A percentile compares a stretch with the other conserved stretches of the same genome.
phyloP scores from a whole-genome alignment of 2,888 invertebrate genomes.

The Nysson spinosus region DNA sequence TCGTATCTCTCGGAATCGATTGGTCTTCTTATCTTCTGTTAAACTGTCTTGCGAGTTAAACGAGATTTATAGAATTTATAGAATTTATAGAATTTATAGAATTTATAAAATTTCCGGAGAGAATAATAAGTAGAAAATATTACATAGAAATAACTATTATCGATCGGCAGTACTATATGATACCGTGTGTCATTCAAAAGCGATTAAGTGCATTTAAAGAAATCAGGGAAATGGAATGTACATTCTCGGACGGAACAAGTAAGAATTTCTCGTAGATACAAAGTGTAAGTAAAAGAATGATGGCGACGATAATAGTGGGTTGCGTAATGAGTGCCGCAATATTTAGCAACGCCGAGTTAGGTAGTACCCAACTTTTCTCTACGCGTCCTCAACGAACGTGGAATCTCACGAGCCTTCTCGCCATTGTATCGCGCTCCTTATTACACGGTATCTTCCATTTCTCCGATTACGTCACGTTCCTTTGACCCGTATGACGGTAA shows the following conservation, averaged over 20 bases:
- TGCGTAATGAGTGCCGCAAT: constrained; percentile 57
- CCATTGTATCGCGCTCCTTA: constrained; percentile 30
- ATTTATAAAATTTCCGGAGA: no score
- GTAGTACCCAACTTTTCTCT: constrained; percentile 39
- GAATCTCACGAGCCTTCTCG: constrained; percentile 47
- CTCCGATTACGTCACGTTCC: constrained; percentile 28
- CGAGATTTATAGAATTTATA: no score
- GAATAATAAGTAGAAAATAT: no score
- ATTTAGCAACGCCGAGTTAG: constrained; percentile 52
- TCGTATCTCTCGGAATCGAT: no score
- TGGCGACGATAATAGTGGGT: constrained; percentile 51
- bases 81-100: no score
- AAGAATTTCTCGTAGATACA: constrained; percentile 20
- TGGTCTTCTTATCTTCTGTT: no score
- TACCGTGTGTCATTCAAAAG: background rate
- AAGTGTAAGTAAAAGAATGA: constrained; percentile 49
- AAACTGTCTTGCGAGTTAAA: no score
- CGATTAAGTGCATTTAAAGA: background rate
- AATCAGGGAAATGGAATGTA: background rate
- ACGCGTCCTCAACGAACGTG: constrained; percentile 16
- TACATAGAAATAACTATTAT: no score
- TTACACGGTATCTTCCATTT: constrained; percentile 18
- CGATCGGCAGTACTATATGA: background rate
- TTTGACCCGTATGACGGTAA: no score
- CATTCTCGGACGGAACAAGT: background rate